These are phyloP conservation scores for Platycercus adscitus DNA, from an alignment of 2,113 vertebrate genomes.

Conservation along the genomic window DNA sequence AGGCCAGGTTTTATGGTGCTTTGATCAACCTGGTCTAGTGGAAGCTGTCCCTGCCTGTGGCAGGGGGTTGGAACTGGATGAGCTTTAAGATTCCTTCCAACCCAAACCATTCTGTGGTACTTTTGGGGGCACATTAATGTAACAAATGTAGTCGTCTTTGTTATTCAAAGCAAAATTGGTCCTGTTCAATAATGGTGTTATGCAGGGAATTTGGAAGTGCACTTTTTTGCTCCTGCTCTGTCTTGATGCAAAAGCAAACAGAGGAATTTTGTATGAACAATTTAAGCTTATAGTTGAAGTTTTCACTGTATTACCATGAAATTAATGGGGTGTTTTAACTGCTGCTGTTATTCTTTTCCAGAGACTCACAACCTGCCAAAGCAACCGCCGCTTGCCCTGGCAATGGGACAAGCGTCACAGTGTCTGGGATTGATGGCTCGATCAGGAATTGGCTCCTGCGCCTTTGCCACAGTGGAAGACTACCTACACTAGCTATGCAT, in stretches of 20 bases:
- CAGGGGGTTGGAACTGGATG: background rate
- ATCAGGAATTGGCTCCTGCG: constrained; percentile 94
- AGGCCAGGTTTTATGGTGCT: too few species aligned
- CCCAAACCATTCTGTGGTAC: background rate
- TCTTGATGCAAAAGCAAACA: background rate
- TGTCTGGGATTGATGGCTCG: constrained; percentile 98
- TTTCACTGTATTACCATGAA: rapidly evolving
- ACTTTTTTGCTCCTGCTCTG: background rate
- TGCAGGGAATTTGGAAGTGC: background rate
- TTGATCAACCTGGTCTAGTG: background rate
- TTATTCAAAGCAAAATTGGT: background rate
- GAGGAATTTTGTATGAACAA: background rate
- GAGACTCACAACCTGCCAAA: constrained; percentile 99
- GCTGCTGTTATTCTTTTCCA: constrained; percentile 39
- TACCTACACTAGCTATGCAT: constrained; percentile 94
- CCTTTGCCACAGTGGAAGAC: constrained; percentile 96
- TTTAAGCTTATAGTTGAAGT: background rate
- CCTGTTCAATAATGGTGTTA: rapidly evolving
- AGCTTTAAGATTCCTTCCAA: background rate
- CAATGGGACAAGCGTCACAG: constrained; percentile 94
- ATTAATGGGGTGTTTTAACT: background rate
- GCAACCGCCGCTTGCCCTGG: constrained; percentile 95
- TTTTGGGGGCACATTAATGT: rapidly evolving
- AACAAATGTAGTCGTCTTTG: rapidly evolving
- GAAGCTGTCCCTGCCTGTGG: background rate